Base-by-base conservation (phyloP, 2,113 vertebrate species). In the Poeciliopsis turrubarensis region DNA sequence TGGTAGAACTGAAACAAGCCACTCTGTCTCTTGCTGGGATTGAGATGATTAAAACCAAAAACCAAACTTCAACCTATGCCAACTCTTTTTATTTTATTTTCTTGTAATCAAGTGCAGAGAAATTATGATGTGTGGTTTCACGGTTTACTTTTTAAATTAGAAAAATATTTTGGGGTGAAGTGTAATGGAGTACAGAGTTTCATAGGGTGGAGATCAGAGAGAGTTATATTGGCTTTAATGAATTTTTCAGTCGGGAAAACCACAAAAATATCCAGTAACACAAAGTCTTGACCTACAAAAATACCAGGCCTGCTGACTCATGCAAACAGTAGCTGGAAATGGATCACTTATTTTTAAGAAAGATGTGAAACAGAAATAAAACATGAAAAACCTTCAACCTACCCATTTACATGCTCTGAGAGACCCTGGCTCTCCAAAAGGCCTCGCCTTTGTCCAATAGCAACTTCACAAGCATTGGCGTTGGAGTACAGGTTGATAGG, bases 351-450 rank as follows among this genome's bases (percentile, higher is more conserved):
- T 65, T 51, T 2, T 65, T 39, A 57, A 25, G 27, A 25, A 15
- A 76, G 37, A 31, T 39, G 31, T 41, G 6, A 51, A 29, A 39
- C 60, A 63, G 60, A 80, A 67, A 26, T 17, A 47, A n/a, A 57
- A 57, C 51, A 57, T 57, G 19, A 57, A 57, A 57, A 57, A 57
- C 51, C 39, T 14, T 61, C n/a, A 47, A 98, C 98, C 92, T 97
- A 99, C 97, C 97, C 97, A 89, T 99, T 99, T 86, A 95, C 93
- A 80, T 95, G 94, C 82, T 96, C 96, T 82, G 82, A 93, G 73
- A 95, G 94, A 74, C 94, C 96, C 91, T 95, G 96, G 93, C 92
- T 95, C 80, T 97, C 96, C 92, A 90, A 88, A 77, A 95, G 91
- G 92, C 97, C 97, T 89, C 97, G 95, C 88, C 93, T 96, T 80